Conservation (phyloP, 2,888 invertebrate species). For the Lottia scabra region DNA sequence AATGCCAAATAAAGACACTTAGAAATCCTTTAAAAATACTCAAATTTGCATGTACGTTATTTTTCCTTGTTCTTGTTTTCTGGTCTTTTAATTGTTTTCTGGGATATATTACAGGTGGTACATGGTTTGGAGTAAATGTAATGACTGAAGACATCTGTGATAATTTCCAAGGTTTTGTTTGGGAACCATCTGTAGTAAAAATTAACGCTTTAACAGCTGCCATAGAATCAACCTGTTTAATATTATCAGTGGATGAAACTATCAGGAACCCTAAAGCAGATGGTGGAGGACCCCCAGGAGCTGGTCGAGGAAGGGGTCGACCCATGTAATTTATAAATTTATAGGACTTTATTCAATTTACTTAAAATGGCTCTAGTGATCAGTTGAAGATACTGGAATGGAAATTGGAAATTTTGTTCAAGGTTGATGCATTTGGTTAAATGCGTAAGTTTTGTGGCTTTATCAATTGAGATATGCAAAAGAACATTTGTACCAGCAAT, state of each 20-base stretch:
- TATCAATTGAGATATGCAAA: too few species aligned
- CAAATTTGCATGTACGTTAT: neutral
- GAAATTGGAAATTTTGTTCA: too few species aligned
- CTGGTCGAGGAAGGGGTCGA: conserved; percentile 58
- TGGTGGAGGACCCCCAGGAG: conserved; percentile 38
- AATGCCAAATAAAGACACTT: too few species aligned
- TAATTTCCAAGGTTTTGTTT: conserved; percentile 93
- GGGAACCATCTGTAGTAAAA: conserved; percentile 98
- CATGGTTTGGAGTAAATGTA: conserved; percentile 97
- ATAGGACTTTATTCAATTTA: too few species aligned
- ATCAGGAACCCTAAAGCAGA: conserved; percentile 74
- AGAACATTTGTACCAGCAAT: too few species aligned
- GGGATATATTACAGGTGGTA: conserved; percentile 73
- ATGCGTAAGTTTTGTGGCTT: too few species aligned
- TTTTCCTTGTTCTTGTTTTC: neutral
- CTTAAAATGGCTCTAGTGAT: too few species aligned
- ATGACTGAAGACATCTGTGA: conserved; percentile 93
- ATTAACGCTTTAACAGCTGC: conserved; percentile 97
- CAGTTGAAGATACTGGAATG: too few species aligned
- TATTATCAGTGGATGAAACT: conserved; percentile 97
- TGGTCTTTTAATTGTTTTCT: neutral
- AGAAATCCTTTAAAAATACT: too few species aligned
- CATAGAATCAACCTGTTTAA: conserved; percentile 92
- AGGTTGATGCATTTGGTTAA: too few species aligned
- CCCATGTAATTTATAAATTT: conserved; percentile 42